These are phyloP conservation scores for Cavia porcellus DNA, from an alignment of 2,113 vertebrate genomes.

Conservation along the genomic window DNA sequence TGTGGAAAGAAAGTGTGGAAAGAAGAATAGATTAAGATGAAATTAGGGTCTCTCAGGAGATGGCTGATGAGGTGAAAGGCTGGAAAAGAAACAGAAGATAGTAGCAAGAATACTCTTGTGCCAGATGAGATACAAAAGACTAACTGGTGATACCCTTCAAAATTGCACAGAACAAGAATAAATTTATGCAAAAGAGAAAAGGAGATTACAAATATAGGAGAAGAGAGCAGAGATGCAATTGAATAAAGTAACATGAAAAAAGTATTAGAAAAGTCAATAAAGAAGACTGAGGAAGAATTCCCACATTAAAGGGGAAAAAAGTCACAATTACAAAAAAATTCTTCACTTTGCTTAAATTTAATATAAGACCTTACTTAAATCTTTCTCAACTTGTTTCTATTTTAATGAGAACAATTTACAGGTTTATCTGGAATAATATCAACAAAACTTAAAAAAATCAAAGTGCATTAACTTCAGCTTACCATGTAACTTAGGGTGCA, in stretches of 20 bases:
- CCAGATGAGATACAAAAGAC: not conserved
- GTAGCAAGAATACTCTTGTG: not conserved
- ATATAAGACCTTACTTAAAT: not conserved
- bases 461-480: not conserved
- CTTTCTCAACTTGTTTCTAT: not conserved
- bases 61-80: not conserved
- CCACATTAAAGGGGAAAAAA: not conserved
- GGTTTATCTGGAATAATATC: not conserved
- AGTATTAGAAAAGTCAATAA: not conserved
- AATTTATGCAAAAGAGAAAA: not conserved
- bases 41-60: not conserved
- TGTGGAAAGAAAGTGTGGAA: not conserved
- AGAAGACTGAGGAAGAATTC: not conserved
- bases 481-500: not conserved
- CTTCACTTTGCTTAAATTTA: not conserved
- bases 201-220: not conserved
- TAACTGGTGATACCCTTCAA: not conserved
- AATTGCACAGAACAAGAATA: not conserved
- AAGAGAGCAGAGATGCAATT: not conserved
- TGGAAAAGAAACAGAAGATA: not conserved
- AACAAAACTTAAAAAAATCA: not conserved
- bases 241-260: constrained; percentile 1
- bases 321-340: not conserved
- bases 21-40: not conserved
- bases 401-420: not conserved